Evolutionary conservation across 2,797 vertebrate genomes (phyloP), one percentile per base, ranked within the genome.

Genomic region (Amphiprion clarkii): DNA sequence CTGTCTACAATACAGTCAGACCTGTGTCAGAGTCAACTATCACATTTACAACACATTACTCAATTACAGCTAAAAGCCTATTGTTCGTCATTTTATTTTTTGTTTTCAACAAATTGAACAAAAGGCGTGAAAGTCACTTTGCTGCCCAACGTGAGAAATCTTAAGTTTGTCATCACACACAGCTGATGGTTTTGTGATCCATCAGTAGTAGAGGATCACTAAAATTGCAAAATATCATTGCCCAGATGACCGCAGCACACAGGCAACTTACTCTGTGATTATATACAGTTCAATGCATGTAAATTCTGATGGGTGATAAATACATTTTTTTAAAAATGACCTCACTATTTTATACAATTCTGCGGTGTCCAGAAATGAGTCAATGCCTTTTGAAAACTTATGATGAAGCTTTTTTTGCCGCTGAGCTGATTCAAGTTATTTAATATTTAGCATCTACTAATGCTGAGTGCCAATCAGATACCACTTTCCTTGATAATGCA

Each of bases 161-260:
- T 27, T n/a, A 9, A 2, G 12, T 27, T 11, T 53, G 2, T 14
- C 67, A 59, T 61, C 36, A 36, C 44, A 61, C 19, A 36, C 44
- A 73, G 31, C 40, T 42, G 40, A 65, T 44, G 68, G 46, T 1
- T 71, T 74, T 51, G 11, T 62, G 39, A 36, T 36, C 71, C 42
- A 67, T 60, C 23, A 31, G 36, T 66, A 27, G 46, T 57, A 27
- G 51, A 55, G 71, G 27, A 23, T 54, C 55, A 51, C 23, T 40
- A 59, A 66, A 67, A 69, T 13, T 31, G 46, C 55, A 46, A 53
- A 42, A 55, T 12, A 46, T 64, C 71, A 51, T 29, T 0, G 0
- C 12, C 54, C 39, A 53, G 21, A 71, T 58, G 53, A n/a, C 46
- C 36, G 39, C 27, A 55, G 52, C 51, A 29, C 36, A 49, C 48